phyloP scores from a whole-genome alignment of 2,113 vertebrate species.

The Oryzias javanicus region DNA sequence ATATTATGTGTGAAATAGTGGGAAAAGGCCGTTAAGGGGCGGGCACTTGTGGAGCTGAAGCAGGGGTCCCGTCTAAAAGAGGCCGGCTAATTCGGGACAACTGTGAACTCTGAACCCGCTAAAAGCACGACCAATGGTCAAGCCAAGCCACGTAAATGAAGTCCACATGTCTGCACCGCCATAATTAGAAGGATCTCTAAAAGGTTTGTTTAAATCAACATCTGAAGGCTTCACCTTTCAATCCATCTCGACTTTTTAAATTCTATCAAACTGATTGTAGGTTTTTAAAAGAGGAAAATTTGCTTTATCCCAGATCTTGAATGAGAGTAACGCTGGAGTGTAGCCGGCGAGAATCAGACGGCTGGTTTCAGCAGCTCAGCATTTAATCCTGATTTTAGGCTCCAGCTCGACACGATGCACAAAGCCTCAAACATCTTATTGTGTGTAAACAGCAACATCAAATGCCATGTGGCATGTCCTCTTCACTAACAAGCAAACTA shows the following conservation, averaged over 20 bases:
- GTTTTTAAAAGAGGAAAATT: slow-evolving; percentile 51
- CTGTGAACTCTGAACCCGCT: slow-evolving; percentile 93
- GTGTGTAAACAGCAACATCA: slow-evolving; percentile 72
- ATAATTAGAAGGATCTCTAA: slow-evolving; percentile 72
- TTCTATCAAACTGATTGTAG: slow-evolving; percentile 39
- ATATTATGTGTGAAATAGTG: slow-evolving; percentile 98
- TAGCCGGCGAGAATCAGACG: slow-evolving; percentile 46
- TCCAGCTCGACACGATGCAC: slow-evolving; percentile 59
- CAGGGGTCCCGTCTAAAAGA: slow-evolving; percentile 84
- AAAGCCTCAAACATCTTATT: slow-evolving; percentile 55
- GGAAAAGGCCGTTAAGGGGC: slow-evolving; percentile 89
- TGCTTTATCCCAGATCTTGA: slow-evolving; percentile 32
- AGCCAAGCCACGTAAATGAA: slow-evolving; percentile 79
- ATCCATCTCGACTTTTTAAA: slow-evolving; percentile 54
- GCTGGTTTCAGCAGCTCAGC: slow-evolving; percentile 44
- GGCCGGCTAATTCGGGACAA: slow-evolving; percentile 93
- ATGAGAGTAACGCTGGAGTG: slow-evolving; percentile 38
- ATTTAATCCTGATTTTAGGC: slow-evolving; percentile 67
- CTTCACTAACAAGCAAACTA: slow-evolving; percentile 72
- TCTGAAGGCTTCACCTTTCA: slow-evolving; percentile 53
- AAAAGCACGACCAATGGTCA: slow-evolving; percentile 86
- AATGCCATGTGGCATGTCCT: slow-evolving; percentile 72
- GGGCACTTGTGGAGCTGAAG: slow-evolving; percentile 83
- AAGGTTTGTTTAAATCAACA: slow-evolving; percentile 76
- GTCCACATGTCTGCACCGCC: slow-evolving; percentile 83